phyloP scores from a whole-genome alignment of 2,797 vertebrate species.

The Sebastolobus alascanus region DNA sequence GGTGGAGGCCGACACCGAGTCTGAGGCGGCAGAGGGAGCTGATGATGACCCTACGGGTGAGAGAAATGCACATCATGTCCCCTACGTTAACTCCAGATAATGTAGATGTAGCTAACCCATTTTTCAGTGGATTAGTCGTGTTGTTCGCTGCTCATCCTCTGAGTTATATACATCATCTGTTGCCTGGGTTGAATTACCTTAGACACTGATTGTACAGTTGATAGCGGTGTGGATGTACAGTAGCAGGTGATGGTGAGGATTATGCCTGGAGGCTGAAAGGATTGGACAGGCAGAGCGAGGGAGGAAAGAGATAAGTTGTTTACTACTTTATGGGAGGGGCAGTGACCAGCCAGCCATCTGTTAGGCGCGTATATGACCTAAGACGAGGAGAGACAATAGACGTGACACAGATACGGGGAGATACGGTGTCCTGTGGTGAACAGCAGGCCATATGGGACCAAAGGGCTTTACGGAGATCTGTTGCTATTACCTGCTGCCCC shows the following conservation, averaged over 20 bases:
- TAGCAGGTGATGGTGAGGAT: conserved; percentile 55
- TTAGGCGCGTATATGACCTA: conserved; percentile 46
- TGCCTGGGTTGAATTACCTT: neutral
- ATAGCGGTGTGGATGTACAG: conserved; percentile 34
- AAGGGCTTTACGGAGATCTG: conserved; percentile 63
- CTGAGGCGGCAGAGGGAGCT: conserved; percentile 80
- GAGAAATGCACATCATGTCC: neutral
- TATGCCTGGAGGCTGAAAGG: conserved; percentile 56
- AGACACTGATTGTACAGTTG: conserved; percentile 13
- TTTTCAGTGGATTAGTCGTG: conserved; percentile 18
- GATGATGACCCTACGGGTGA: conserved; percentile 96
- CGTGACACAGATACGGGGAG: conserved; percentile 61
- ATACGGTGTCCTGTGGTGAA: conserved; percentile 57
- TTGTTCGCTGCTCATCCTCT: neutral
- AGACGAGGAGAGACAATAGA: conserved; percentile 62
- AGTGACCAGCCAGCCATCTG: conserved; percentile 75
- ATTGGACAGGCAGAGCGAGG: conserved; percentile 51
- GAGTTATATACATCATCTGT: neutral
- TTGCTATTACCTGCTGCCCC: conserved; percentile 54
- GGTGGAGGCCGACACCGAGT: conserved; percentile 90
- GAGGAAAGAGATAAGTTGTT: conserved; percentile 71
- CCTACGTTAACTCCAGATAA: neutral
- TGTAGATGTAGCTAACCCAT: neutral
- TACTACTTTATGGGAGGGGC: conserved; percentile 73
- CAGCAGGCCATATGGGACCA: conserved; percentile 63